These are phyloP conservation scores for Sus scrofa DNA, from an alignment of 2,113 vertebrate species.

Conservation along the genomic window DNA sequence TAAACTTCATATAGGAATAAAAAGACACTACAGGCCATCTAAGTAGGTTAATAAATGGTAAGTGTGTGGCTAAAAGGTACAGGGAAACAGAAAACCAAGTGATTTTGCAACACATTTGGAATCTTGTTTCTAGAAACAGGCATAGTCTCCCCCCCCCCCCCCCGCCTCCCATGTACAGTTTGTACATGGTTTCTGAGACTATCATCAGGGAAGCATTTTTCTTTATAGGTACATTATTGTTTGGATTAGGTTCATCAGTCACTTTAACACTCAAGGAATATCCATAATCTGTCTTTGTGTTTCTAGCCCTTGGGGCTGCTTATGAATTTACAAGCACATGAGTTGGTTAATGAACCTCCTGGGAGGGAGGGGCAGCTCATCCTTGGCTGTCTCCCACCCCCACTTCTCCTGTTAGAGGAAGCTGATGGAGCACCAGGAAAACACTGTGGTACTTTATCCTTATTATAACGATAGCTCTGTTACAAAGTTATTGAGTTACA, in stretches of 20 bases:
- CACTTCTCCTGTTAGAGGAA: neutral
- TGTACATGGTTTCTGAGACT: neutral
- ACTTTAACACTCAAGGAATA: constrained; percentile 15
- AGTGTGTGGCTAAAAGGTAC: neutral
- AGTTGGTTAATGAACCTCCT: constrained; percentile 4
- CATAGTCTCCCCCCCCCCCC: neutral
- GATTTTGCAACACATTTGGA: neutral
- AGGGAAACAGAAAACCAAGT: neutral
- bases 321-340: constrained; percentile 51
- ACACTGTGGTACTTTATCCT: constrained; percentile 22
- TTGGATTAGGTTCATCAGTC: constrained; percentile 45
- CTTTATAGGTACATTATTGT: neutral
- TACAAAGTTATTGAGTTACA: constrained; percentile 45
- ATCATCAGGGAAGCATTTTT: constrained; percentile 49
- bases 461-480: constrained; percentile 62
- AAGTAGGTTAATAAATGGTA: constrained; percentile 15
- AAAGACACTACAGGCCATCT: constrained; percentile 5
- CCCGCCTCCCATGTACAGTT: neutral
- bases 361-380: neutral
- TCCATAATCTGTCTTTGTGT: constrained; percentile 50
- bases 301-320: constrained; percentile 51
- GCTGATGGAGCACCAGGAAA: constrained; percentile 26
- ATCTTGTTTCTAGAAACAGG: constrained; percentile 33
- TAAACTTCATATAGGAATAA: constrained; percentile 57
- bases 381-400: neutral